Evolutionary conservation across 2,113 vertebrate species (phyloP).

Genomic region (Taxidea taxus): DNA sequence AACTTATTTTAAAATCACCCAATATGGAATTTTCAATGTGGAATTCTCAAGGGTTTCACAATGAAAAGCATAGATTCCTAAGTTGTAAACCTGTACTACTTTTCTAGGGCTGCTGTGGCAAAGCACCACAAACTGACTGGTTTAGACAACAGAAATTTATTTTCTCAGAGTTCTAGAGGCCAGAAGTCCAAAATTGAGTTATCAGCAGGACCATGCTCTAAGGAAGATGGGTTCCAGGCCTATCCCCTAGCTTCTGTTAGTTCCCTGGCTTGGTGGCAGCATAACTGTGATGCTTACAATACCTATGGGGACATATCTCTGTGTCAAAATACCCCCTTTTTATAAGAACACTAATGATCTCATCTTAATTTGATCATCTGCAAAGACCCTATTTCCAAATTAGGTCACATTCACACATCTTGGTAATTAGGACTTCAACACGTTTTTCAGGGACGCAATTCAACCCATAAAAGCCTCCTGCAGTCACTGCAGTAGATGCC

Average conservation of each 20-base stretch:
- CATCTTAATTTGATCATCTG: not conserved
- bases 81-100: not conserved
- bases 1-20: not conserved
- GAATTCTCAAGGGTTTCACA: not conserved
- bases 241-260: not conserved
- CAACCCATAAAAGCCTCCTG: not conserved
- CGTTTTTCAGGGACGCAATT: not conserved
- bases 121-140: not conserved
- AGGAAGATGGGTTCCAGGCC: not conserved
- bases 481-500: not conserved
- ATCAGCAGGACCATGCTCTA: not conserved
- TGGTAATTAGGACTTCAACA: not conserved
- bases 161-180: not conserved
- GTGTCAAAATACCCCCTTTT: not conserved
- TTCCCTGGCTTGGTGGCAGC: not conserved
- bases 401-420: not conserved
- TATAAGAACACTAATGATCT: not conserved
- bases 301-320: not conserved
- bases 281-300: not conserved
- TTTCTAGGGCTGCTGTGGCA: not conserved
- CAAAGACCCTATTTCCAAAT: constrained; percentile 4
- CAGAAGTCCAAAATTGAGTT: not conserved
- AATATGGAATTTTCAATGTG: not conserved
- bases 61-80: not conserved
- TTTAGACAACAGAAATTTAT: not conserved